phyloP scores from a whole-genome alignment of 2,888 invertebrate species.

The Stenoptilia bipunctidactyla region DNA sequence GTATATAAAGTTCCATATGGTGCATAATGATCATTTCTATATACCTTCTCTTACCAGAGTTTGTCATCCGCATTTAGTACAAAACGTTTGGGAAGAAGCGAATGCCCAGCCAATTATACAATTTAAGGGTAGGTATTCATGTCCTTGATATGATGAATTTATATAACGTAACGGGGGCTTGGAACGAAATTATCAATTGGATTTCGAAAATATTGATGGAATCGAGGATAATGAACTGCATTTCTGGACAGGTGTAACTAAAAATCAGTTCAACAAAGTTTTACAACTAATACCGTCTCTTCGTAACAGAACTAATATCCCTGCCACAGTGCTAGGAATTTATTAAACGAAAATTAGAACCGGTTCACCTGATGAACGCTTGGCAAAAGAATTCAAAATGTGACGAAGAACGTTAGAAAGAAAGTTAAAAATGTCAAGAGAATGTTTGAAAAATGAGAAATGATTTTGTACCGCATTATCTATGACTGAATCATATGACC shows the following conservation, averaged over 20 bases:
- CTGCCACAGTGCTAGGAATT: slow-evolving; percentile 7
- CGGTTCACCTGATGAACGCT: slow-evolving; percentile 3
- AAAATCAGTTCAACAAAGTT: slow-evolving; percentile 7
- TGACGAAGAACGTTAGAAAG: slow-evolving; percentile 3
- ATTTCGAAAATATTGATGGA: slow-evolving; percentile 6
- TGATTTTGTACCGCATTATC: slow-evolving; percentile 5
- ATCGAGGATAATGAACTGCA: slow-evolving; percentile 7
- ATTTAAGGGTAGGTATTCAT: slow-evolving; percentile 9
- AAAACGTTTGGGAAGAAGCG: slow-evolving; percentile 3
- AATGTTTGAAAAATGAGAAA: slow-evolving; percentile 3
- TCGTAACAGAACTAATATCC: slow-evolving; percentile 3
- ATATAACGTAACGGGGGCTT: slow-evolving; percentile 6
- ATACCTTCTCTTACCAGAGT: slow-evolving; percentile 4
- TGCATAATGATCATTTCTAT: slow-evolving; percentile 4
- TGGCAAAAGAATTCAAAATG: slow-evolving; percentile 3
- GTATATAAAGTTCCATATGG: slow-evolving; percentile 7
- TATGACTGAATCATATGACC: slow-evolving; percentile 2
- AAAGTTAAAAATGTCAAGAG: slow-evolving; percentile 4
- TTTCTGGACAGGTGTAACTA: slow-evolving; percentile 9
- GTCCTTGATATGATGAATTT: slow-evolving; percentile 7
- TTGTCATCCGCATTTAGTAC: slow-evolving; percentile 6
- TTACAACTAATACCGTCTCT: slow-evolving; percentile 5
- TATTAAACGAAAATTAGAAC: slow-evolving; percentile 9
- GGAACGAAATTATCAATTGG: slow-evolving; percentile 6
- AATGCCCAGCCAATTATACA: not conserved